Evolutionary conservation across 2,113 vertebrate species (phyloP), one percentile per base, ranked within the genome.

Genomic region (Regulus satrapa): DNA sequence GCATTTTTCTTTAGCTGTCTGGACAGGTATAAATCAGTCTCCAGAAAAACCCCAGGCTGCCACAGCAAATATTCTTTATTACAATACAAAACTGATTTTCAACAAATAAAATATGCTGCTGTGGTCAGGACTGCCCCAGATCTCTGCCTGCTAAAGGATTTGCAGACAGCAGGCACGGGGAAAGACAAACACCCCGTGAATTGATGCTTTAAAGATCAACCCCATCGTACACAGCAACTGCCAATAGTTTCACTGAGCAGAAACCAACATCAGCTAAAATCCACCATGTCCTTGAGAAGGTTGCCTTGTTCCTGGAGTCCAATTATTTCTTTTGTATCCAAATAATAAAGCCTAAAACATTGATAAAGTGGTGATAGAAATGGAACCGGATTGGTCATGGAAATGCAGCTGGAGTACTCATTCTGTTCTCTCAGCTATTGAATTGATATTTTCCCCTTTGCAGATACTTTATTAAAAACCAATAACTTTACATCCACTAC

Each of bases 11-110:
- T 91, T 51, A 51, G 83, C 76, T 92, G 91, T 84, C 89, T 84
- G 83, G 85, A 34, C 83, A 95, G 83, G 86, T 91, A 93, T 91
- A 94, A 92, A 96, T 89, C 96, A 91, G 86, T 21, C 76, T 59
- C 25, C 43, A 49, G 48, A 29, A 64, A 45, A 68, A 55, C 1
- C 9, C 3, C 29, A 23, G 68, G 72, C 95, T 97, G 91, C 91
- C 91, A 91, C 41, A 84, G 83, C 72, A 92, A 91, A 94, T 94
- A 76, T 59, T 74, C 83, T 88, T 95, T 93, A 94, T 96, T 92
- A 92, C 88, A 92, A 89, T 80, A 86, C 72, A 91, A 95, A 94
- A 94, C 68, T 88, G 91, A 92, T 94, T 94, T 94, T 84, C 83
- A 77, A 73, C 91, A 88, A 95, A 92, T 94, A 93, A 91, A 94